Conservation (phyloP, 2,797 vertebrate species). For the Syndactyla subalaris region DNA sequence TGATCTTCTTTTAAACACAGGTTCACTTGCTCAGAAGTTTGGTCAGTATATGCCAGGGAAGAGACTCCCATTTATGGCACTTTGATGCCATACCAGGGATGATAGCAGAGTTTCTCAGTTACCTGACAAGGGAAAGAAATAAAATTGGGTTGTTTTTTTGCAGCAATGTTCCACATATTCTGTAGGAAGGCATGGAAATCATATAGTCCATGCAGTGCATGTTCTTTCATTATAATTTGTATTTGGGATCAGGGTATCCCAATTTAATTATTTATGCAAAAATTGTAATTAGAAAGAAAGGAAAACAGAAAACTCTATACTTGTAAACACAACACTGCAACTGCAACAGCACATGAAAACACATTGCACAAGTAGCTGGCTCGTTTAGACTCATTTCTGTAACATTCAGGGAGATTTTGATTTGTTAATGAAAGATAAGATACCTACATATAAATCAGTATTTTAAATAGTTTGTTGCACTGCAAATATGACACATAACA, state of each 20-base stretch:
- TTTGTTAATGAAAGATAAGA: neutral
- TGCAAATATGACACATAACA: neutral
- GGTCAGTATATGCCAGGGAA: accelerated
- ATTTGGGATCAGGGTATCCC: neutral
- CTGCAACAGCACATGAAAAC: neutral
- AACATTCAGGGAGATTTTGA: neutral
- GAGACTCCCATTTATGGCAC: neutral
- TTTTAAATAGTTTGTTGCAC: neutral
- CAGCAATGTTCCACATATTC: neutral
- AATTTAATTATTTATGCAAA: neutral
- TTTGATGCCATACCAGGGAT: neutral
- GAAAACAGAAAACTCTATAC: neutral
- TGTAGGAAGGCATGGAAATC: neutral
- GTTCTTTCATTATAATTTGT: neutral
- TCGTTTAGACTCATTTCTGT: neutral
- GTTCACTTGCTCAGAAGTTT: neutral
- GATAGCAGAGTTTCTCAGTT: neutral
- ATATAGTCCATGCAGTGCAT: neutral
- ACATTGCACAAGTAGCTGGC: neutral
- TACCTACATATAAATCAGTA: neutral
- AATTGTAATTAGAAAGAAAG: neutral
- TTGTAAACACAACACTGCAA: neutral
- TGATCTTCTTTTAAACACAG: neutral
- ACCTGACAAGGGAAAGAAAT: neutral
- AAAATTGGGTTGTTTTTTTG: accelerated